Evolutionary conservation across 1,140 invertebrate species (phyloP).

Genomic region (Drosophila takahashii): DNA sequence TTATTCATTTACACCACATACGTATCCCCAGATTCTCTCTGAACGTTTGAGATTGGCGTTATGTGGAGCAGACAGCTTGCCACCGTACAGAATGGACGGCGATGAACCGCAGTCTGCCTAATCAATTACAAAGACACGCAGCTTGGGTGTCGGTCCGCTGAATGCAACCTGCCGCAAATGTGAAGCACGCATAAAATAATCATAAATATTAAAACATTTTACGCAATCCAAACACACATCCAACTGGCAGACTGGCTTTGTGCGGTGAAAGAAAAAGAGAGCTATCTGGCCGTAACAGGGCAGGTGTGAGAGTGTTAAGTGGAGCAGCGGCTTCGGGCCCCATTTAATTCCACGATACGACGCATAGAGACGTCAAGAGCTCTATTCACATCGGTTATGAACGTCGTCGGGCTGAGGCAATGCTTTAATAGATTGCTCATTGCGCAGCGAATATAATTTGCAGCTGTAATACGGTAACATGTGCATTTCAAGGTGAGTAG

Average conservation of each 20-base stretch:
- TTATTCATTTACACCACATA: too few species aligned
- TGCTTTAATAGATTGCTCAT: slow-evolving; percentile 52
- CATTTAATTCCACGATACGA: slow-evolving; percentile 25
- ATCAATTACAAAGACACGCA: slow-evolving; percentile 44
- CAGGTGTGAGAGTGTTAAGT: slow-evolving; percentile 71
- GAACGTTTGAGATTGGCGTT: too few species aligned
- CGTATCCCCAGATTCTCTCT: too few species aligned
- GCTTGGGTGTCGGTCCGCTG: slow-evolving; percentile 21
- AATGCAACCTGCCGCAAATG: slow-evolving; percentile 58
- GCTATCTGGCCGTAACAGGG: slow-evolving; percentile 20
- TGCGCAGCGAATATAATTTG: slow-evolving; percentile 60
- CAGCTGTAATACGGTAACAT: slow-evolving; percentile 31
- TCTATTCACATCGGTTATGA: slow-evolving; percentile 44
- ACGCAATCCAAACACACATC: slow-evolving; percentile 55
- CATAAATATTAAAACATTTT: slow-evolving; percentile 69
- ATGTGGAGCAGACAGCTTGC: too few species aligned
- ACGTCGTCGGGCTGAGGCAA: slow-evolving; percentile 33
- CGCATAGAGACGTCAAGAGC: slow-evolving; percentile 53
- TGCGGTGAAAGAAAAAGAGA: slow-evolving; percentile 49
- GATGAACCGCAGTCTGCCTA: slow-evolving; percentile 26
- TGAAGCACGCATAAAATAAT: slow-evolving; percentile 73
- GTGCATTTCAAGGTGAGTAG: slow-evolving; percentile 66
- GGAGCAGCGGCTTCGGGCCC: slow-evolving; percentile 43
- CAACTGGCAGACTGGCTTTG: slow-evolving; percentile 18
- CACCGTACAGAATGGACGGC: slow-evolving; percentile 33